These are phyloP conservation scores for Rhagoletis pomonella DNA, from an alignment of 1,140 invertebrate genomes.

Conservation along the genomic window DNA sequence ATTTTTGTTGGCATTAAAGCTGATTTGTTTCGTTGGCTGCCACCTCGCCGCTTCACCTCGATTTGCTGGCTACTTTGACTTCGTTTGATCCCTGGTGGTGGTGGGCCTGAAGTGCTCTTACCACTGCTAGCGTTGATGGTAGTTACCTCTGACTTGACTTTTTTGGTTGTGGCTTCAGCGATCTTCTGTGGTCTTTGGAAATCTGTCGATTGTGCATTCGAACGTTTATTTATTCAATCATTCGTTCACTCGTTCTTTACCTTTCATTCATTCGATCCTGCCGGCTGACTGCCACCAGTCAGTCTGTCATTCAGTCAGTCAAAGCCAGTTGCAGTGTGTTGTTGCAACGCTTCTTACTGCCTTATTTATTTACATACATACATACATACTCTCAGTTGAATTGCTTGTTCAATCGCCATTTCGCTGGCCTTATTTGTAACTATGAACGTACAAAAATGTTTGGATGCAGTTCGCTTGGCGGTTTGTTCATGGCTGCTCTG, in stretches of 20 bases:
- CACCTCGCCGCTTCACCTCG: not conserved
- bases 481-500: conserved; percentile 38
- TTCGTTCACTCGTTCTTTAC: not conserved
- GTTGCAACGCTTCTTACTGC: not conserved
- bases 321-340: not conserved
- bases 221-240: conserved; percentile 50
- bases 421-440: not conserved
- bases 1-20: too few relatives aligned
- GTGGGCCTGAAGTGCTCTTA: not conserved
- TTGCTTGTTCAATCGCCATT: not conserved
- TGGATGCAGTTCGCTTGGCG: not conserved
- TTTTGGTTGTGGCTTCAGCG: not conserved
- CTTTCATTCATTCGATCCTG: not conserved
- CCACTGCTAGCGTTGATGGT: not conserved
- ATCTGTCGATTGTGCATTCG: conserved; percentile 48
- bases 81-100: not conserved
- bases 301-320: not conserved
- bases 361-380: not conserved
- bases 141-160: conserved; percentile 10
- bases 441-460: not conserved
- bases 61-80: not conserved
- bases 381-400: not conserved
- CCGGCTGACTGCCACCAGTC: not conserved
- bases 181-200: conserved; percentile 16
- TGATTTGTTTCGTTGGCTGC: not conserved